Percentiles rank a stretch among this genome's conserved stretches.
Evolutionary conservation across 2,888 invertebrate genomes (phyloP).

Genomic region (Cheilosia impressa): DNA sequence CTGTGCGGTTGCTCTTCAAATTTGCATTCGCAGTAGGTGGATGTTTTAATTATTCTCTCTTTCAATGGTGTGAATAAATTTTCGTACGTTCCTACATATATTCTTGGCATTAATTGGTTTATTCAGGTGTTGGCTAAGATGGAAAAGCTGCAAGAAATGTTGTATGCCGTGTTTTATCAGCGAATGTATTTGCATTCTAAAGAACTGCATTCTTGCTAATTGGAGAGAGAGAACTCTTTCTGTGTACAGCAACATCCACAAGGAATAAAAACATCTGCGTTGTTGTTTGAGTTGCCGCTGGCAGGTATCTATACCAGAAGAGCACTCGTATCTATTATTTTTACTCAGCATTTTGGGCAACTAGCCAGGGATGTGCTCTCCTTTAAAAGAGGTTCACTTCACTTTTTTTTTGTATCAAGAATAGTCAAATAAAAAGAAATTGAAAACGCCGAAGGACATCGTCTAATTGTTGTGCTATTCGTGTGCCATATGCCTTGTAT

Average conservation of each 20-base stretch:
- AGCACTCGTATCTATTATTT: constrained; percentile 28
- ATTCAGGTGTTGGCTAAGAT: constrained; percentile 34
- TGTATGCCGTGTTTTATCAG: background rate
- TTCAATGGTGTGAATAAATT: constrained; percentile 28
- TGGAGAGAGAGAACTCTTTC: constrained; percentile 11
- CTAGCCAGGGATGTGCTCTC: constrained; percentile 28
- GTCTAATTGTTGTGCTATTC: constrained; percentile 50
- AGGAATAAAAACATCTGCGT: constrained; percentile 52
- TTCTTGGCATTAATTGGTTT: constrained; percentile 56
- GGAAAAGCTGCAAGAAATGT: background rate
- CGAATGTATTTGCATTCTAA: constrained; percentile 61
- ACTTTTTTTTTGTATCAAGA: background rate
- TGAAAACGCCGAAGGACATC: constrained; percentile 48
- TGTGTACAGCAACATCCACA: background rate
- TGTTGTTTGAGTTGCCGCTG: constrained; percentile 15
- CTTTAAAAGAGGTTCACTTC: constrained; percentile 23
- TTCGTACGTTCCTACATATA: background rate
- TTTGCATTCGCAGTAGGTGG: constrained; percentile 51
- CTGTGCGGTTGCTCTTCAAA: constrained; percentile 29
- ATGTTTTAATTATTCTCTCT: constrained; percentile 61
- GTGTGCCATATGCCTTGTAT: constrained; percentile 57
- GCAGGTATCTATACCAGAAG: constrained; percentile 4
- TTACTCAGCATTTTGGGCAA: constrained; percentile 52
- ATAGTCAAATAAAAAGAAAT: background rate
- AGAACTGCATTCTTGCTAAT: constrained; percentile 45